A percentile compares a stretch with the other conserved stretches of the same genome.
Conservation (phyloP, 1,140 invertebrate species). For the Tetraneura akinire region DNA sequence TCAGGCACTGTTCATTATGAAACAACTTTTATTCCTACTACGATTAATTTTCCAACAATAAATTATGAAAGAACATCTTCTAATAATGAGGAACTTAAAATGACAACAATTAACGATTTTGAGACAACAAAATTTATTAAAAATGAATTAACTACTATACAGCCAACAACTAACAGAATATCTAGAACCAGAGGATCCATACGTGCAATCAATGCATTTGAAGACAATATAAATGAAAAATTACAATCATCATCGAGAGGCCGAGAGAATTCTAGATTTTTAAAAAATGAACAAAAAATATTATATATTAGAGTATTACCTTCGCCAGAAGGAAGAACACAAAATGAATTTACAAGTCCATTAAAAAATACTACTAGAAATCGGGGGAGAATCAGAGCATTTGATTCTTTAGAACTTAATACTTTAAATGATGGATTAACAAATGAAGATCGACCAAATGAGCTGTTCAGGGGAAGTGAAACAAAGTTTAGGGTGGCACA, state of each 20-base stretch:
- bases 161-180: background rate
- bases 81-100: background rate
- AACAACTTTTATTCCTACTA: background rate
- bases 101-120: constrained; percentile 7
- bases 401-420: constrained; percentile 33
- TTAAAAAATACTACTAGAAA: constrained; percentile 29
- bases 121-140: background rate
- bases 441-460: constrained; percentile 1
- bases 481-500: constrained; percentile 4
- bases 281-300: constrained; percentile 45
- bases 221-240: background rate
- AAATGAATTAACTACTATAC: constrained; percentile 2
- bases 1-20: constrained; percentile 9
- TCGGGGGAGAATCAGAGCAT: constrained; percentile 23
- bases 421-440: background rate
- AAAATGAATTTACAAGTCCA: constrained; percentile 20
- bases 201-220: background rate
- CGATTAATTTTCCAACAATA: background rate
- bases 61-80: background rate
- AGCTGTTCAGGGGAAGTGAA: constrained; percentile 40
- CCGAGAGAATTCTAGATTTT: constrained; percentile 39
- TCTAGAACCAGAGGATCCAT: background rate
- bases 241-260: background rate
- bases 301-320: constrained; percentile 30
- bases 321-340: background rate